These are phyloP conservation scores for Patiria pectinifera DNA, from an alignment of 53 echinoderm and acorn worm genomes.

Conservation along the genomic window DNA sequence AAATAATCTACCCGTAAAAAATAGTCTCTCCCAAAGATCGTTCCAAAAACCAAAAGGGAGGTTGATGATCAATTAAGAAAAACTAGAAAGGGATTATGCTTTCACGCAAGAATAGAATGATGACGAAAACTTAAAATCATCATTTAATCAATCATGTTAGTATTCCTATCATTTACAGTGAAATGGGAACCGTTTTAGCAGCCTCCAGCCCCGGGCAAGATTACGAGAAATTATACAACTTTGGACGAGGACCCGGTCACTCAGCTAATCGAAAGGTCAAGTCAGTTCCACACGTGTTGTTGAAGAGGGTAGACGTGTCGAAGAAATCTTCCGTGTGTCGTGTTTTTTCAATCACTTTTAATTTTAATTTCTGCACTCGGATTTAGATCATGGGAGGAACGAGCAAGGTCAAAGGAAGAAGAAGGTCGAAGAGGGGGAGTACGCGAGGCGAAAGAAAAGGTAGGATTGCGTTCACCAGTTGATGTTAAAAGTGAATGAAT, in stretches of 20 bases:
- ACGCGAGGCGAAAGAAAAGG: slow-evolving; percentile 60
- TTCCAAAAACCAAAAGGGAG: slow-evolving; percentile 12
- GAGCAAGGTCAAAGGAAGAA: slow-evolving; percentile 42
- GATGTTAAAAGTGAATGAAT: no score
- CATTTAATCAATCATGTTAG: not conserved
- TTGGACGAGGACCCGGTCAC: slow-evolving; percentile 33
- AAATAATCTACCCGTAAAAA: not conserved
- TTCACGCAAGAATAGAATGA: not conserved
- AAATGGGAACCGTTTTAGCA: slow-evolving; percentile 6
- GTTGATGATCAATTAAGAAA: not conserved
- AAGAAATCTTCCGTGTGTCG: not conserved
- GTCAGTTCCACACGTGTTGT: slow-evolving; percentile 55
- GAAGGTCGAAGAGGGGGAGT: slow-evolving; percentile 54
- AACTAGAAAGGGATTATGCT: not conserved
- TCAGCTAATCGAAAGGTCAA: slow-evolving; percentile 34
- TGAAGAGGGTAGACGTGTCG: slow-evolving; percentile 1
- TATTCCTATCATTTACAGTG: not conserved
- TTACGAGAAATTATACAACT: slow-evolving; percentile 10
- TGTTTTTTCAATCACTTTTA: not conserved
- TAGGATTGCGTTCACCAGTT: not conserved
- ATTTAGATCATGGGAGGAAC: slow-evolving; percentile 56
- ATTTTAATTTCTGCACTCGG: slow-evolving; percentile 2
- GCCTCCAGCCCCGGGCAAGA: not conserved
- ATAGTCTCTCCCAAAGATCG: not conserved
- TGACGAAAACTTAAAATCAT: not conserved